These are phyloP conservation scores for Oenanthe oenanthe DNA, from an alignment of 2,113 vertebrate genomes.

Conservation along the genomic window DNA sequence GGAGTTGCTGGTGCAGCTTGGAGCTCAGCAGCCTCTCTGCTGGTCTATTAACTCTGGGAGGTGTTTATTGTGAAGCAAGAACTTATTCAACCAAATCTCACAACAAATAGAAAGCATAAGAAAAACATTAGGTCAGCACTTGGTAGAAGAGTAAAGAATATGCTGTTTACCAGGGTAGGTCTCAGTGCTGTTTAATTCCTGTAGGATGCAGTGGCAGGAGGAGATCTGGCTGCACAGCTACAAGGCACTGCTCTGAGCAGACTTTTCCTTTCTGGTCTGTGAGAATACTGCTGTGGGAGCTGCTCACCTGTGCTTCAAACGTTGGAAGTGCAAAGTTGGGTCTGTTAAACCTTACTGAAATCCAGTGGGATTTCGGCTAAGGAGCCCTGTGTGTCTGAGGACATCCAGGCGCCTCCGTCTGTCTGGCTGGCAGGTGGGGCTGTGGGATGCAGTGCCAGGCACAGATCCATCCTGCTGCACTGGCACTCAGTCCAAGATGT, in stretches of 20 bases:
- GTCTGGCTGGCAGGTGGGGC: background rate
- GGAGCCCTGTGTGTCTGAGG: background rate
- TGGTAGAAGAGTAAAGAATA: background rate
- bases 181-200: background rate
- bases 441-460: background rate
- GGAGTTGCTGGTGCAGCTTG: background rate
- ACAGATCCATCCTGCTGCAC: background rate
- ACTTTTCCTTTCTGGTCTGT: background rate
- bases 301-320: background rate
- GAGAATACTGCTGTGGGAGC: background rate
- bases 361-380: background rate
- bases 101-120: background rate
- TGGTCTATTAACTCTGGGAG: conserved; percentile 12
- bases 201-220: background rate
- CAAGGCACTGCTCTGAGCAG: background rate
- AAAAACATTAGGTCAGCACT: conserved; percentile 12
- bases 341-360: background rate
- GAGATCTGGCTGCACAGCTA: background rate
- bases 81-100: background rate
- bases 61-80: conserved; percentile 23
- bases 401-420: background rate
- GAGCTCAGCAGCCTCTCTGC: conserved; percentile 24
- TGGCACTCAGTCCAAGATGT: background rate
- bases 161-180: background rate
- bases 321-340: background rate